Base-by-base conservation (phyloP, 2,113 vertebrate genomes). In the Proterorhinus semilunaris region DNA sequence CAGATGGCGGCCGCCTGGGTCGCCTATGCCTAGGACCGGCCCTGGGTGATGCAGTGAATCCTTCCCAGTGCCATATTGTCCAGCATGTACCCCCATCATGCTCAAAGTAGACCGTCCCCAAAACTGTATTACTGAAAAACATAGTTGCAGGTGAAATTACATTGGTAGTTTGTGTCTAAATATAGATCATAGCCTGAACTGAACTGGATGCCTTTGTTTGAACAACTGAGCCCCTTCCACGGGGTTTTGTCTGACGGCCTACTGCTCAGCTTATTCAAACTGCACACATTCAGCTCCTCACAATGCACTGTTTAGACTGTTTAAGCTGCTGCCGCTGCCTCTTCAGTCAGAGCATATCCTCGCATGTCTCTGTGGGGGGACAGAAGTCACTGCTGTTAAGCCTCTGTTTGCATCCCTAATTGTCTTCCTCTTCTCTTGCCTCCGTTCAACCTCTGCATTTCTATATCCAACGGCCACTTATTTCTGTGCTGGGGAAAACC, bases 301-400 rank as follows among this genome's bases (percentile, higher is more conserved):
- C 68, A 76, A 54, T 75, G 55, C 2, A 2, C 49, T 54, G 65
- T 74, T 68, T 9, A 67, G 68, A 50, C 63, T 43, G 21, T 71
- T 5, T 68, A 79, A 76, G 65, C 68, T 66, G 51, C 49, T 65
- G 51, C 69, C 45, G 68, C 64, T 61, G n/a, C 58, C 42, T 68
- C 4, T 44, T 74, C 81, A 69, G 67, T 87, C 82, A 79, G 64
- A 72, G 80, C 81, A 68, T 68, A 72, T 73, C 74, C 70, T 48
- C 57, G 21, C 61, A 61, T 46, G 62, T 79, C 55, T 65, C 11
- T 69, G 79, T 62, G 69, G 27, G 69, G 62, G n/a, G 74, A 65
- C 72, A 77, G 73, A 72, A 86, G 68, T 79, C 67, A 72, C 74
- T 49, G 11, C 71, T 68, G 55, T 80, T 66, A 74, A 75, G 76